Conservation (phyloP, 2,888 invertebrate species). For the Periphyllus acericola region DNA sequence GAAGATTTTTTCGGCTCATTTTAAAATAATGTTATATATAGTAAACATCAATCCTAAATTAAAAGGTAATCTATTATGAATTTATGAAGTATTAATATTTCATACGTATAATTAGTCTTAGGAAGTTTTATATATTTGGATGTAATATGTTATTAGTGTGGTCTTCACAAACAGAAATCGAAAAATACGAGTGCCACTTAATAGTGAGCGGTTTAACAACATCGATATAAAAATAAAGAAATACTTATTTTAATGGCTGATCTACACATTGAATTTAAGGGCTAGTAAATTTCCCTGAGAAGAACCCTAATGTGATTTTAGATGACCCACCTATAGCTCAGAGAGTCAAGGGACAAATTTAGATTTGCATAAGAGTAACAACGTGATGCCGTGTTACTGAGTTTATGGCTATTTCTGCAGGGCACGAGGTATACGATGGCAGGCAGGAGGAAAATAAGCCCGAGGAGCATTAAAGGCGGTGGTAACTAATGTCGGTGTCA, state of each 20-base stretch:
- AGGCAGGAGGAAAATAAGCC: conserved; percentile 41
- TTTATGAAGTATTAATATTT: too few species aligned
- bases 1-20: neutral
- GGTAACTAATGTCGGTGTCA: conserved; percentile 63
- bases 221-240: neutral
- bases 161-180: too few species aligned
- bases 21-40: neutral
- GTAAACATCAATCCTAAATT: too few species aligned
- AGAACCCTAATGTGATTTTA: conserved; percentile 43
- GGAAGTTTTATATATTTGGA: too few species aligned
- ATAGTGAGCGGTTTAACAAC: neutral
- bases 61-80: too few species aligned
- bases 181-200: too few species aligned
- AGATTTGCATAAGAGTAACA: conserved; percentile 42
- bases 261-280: neutral
- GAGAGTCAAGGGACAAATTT: neutral
- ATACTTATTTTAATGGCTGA: neutral
- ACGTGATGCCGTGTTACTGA: conserved; percentile 17
- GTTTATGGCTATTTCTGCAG: conserved; percentile 39
- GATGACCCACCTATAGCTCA: conserved; percentile 12
- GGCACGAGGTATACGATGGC: conserved; percentile 10
- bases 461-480: conserved; percentile 58
- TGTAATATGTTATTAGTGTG: too few species aligned
- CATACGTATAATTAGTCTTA: too few species aligned
- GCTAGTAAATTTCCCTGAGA: neutral